Evolutionary conservation across 1,140 invertebrate genomes (phyloP), one percentile per base, ranked within the genome.

Genomic region (Hyphantria cunea): DNA sequence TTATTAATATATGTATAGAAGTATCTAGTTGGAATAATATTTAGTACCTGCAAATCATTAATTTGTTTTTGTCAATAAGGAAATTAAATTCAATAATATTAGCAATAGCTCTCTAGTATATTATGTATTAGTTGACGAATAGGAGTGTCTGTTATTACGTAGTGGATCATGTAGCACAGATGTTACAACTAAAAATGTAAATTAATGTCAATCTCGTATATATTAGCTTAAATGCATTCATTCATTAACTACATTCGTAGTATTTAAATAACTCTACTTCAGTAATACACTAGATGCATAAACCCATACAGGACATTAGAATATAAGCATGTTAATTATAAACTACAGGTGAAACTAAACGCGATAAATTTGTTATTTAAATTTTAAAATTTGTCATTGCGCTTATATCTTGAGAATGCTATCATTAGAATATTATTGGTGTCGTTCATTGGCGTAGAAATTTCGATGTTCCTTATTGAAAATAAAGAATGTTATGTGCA

Each of bases 401-500:
- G 13, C 41, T 13, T 44, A 3, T 9, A 44, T 12, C 31, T 13
- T 34, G 13, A 47, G n/a, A 45, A 45, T 33, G 17, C 25, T 41
- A 44, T 55, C 42, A 42, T 55, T 55, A 13, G 45, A 34, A 12
- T 6, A 34, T 11, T 55, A 41, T 45, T 41, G 42, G 33, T 32
- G 10, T 47, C 45, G 41, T 3, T 56, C 44, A 34, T 45, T 34
- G 32, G 42, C 31, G 33, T 45, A 55, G 7, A 34, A 25, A 45
- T 45, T 45, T 55, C 42, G 45, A 31, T 56, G 53, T 56, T 47
- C 42, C 25, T 56, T 34, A 45, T 8, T 53, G 34, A 10, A 37
- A 10, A 11, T 37, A 37, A 11, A 37, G 3, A 37, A 15, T 13
- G 12, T 31, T 34, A 45, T 42, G 15, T 56, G 42, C 53, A 56